phyloP scores from a whole-genome alignment of 2,113 vertebrate genomes.

The Hemibates koningsi region DNA sequence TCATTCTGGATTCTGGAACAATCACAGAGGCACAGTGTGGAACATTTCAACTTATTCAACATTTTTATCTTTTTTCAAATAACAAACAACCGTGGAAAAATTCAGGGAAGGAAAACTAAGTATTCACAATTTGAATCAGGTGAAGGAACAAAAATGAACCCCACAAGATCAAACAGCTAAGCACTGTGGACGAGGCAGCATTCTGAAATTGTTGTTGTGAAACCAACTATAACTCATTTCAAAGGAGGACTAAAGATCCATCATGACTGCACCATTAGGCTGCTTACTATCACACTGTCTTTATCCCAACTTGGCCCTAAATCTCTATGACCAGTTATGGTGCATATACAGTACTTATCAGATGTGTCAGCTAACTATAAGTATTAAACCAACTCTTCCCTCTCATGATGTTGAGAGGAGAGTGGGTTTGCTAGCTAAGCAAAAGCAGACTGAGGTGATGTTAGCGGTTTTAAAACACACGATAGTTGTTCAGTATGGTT shows the following conservation, averaged over 20 bases:
- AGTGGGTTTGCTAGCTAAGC: accelerated
- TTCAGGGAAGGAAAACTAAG: background rate
- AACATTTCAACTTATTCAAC: background rate
- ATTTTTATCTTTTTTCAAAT: background rate
- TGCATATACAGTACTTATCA: background rate
- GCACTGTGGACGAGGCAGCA: background rate
- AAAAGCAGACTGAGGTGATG: background rate
- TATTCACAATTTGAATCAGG: background rate
- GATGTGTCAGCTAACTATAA: background rate
- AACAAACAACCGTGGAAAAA: background rate
- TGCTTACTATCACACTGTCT: background rate
- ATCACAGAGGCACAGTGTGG: background rate
- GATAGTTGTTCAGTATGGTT: background rate
- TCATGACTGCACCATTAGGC: background rate
- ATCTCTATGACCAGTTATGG: background rate
- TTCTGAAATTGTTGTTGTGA: background rate
- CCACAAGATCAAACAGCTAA: background rate
- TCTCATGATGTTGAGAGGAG: accelerated
- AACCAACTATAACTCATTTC: background rate
- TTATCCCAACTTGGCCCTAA: background rate
- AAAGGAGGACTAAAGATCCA: background rate
- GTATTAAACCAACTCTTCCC: background rate
- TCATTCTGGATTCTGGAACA: background rate
- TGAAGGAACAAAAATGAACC: accelerated
- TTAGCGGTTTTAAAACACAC: background rate